A percentile compares a stretch with the other conserved stretches of the same genome.
These are phyloP conservation scores for Montipora sp. DNA, from an alignment of 64 coral and sea anemone species.

Conservation along the genomic window DNA sequence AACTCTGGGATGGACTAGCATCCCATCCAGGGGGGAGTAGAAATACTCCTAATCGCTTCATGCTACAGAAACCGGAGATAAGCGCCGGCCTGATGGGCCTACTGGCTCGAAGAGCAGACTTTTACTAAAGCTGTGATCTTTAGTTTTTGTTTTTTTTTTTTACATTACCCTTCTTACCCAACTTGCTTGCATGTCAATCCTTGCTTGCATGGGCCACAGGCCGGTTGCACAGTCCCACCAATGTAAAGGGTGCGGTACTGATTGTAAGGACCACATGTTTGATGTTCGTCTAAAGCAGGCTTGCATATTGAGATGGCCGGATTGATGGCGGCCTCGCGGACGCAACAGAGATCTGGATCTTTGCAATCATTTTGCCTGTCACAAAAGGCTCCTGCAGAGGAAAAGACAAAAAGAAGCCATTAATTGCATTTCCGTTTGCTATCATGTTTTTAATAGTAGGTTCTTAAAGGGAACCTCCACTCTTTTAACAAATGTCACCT, in stretches of 20 bases:
- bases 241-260: constrained; percentile 97
- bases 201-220: constrained; percentile 96
- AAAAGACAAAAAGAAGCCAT: not conserved
- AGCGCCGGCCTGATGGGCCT: no score
- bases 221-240: constrained; percentile 95
- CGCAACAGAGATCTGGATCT: constrained; percentile 93
- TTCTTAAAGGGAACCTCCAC: no score
- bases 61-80: no score
- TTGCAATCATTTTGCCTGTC: constrained; percentile 98
- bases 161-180: constrained; percentile 69
- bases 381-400: constrained; percentile 82
- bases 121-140: no score
- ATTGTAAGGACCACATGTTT: constrained; percentile 98
- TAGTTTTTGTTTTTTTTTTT: not conserved
- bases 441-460: no score
- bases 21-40: no score
- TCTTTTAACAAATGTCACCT: no score
- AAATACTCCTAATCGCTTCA: no score
- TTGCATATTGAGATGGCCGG: constrained; percentile 98
- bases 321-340: constrained; percentile 95
- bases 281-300: constrained; percentile 94
- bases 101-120: no score
- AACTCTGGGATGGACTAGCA: no score
- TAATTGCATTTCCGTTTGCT: not conserved
- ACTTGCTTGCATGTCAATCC: constrained; percentile 99